Evolutionary conservation across 1,140 invertebrate genomes (phyloP), one percentile per base, ranked within the genome.

Genomic region (Palaemon carinicauda): DNA sequence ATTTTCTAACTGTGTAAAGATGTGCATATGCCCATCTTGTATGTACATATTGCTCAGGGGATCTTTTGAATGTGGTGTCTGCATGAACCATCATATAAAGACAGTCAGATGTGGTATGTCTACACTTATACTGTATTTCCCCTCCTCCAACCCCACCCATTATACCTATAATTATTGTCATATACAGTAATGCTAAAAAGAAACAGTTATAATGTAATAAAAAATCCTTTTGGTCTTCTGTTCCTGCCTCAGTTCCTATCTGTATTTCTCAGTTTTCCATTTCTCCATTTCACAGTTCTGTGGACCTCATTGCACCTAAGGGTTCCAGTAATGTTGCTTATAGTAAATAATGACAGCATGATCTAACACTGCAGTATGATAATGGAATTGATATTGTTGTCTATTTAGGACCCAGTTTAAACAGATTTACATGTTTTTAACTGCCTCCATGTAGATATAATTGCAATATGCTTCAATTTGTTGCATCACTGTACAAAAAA

Each of bases 311-410:
- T 86, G 83, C 83, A 86, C 81, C 78, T 74, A 79, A 86, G 83
- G 83, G 83, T 79, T 80, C 50, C 83, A 86, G 83, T 86, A 86
- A 86, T 86, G 83, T 86, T 86, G 83, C 83, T 86, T 86, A 86
- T 75, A 79, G 60, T 82, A 74, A 86, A 53, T 74, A 86, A 80
- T 86, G 65, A 80, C 83, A 86, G 83, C 83, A 86, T 86, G 83
- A 65, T 86, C 77, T 86, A 86, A 86, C 83, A 86, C 83, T 86
- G 83, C 83, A 86, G 83, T 86, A 73, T 86, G 83, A 86, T 80
- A 78, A 80, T 86, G 83, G 77, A 80, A 79, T 60, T 86, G 83
- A 86, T 86, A 86, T 52, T 86, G 77, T 86, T 86, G 83, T 86
- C 77, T 86, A 79, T 80, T 52, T 86, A 86, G 83, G 77, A 86